A percentile compares a stretch with the other conserved stretches of the same genome.
These are phyloP conservation scores for Butorides virescens DNA, from an alignment of 2,113 vertebrate species.

Conservation along the genomic window DNA sequence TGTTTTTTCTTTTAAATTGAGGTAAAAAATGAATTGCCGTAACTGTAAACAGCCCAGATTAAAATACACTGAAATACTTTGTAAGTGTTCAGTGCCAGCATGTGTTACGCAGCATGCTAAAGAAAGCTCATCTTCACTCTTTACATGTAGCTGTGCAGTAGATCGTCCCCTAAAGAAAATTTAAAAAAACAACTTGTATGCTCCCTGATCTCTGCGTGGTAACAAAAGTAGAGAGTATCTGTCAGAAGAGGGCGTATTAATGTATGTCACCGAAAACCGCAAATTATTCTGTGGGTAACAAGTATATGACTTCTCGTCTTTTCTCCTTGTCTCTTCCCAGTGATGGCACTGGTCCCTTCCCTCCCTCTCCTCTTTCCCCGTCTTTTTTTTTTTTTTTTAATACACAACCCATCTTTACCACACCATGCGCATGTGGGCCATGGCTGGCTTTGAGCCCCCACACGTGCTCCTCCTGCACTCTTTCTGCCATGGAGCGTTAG, in stretches of 20 bases:
- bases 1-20: background rate
- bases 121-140: background rate
- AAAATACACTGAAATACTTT: background rate
- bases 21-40: background rate
- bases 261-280: background rate
- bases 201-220: background rate
- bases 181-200: background rate
- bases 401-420: background rate
- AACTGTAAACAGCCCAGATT: background rate
- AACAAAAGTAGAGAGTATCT: background rate
- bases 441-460: background rate
- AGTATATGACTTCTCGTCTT: background rate
- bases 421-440: rapidly evolving
- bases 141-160: background rate
- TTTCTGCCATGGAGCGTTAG: background rate
- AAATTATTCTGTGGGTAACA: background rate
- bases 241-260: background rate
- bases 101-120: background rate
- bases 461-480: rapidly evolving
- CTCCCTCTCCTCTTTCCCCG: background rate
- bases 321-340: background rate
- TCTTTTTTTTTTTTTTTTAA: too few relatives aligned
- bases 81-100: background rate
- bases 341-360: background rate
- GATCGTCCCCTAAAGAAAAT: background rate